Percentiles rank a stretch among this genome's conserved stretches.
phyloP scores from a whole-genome alignment of 2,113 vertebrate genomes.

The Andinoacara biseriatus region DNA sequence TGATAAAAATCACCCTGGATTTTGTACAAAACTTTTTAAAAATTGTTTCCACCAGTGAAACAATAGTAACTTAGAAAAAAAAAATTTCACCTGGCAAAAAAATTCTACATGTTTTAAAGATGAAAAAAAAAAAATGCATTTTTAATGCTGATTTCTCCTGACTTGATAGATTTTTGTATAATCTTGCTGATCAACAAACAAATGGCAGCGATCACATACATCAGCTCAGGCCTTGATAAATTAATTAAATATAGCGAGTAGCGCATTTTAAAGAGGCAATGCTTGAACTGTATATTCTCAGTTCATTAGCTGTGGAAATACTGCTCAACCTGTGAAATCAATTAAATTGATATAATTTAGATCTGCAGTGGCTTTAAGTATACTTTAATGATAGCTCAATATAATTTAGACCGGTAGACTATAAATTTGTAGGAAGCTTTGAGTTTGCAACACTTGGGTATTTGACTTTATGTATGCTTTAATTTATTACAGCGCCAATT shows the following conservation, averaged over 20 bases:
- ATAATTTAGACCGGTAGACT: neutral
- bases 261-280: neutral
- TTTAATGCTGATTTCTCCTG: neutral
- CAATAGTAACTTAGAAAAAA: neutral
- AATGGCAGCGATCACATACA: neutral
- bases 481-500: no score
- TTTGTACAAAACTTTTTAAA: neutral
- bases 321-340: neutral
- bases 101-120: neutral
- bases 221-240: neutral
- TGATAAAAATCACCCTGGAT: neutral
- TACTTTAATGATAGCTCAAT: neutral
- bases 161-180: neutral
- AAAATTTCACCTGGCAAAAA: neutral
- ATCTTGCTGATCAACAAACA: neutral
- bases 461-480: neutral
- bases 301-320: neutral
- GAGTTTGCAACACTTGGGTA: neutral
- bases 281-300: neutral
- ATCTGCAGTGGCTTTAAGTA: neutral
- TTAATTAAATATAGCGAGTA: neutral
- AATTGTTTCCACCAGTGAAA: neutral
- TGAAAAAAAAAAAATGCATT: neutral
- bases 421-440: neutral
- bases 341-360: neutral